Conservation (phyloP, 2,888 invertebrate genomes). For the Plemyria rubiginata region DNA sequence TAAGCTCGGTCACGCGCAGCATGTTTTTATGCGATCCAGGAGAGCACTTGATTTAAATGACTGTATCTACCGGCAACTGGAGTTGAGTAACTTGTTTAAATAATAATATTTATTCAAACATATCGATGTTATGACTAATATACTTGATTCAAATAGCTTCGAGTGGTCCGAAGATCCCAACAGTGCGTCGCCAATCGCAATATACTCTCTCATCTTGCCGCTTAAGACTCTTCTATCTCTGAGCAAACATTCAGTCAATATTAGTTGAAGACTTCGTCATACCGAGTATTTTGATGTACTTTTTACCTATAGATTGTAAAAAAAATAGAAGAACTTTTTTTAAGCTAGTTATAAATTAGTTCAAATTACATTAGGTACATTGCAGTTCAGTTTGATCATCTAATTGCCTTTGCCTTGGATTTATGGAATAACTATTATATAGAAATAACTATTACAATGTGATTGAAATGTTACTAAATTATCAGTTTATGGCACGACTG, state of each 20-base stretch:
- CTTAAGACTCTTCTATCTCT: too few relatives aligned
- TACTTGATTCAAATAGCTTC: background rate
- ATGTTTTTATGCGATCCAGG: conserved; percentile 27
- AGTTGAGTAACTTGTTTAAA: conserved; percentile 1
- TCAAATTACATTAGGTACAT: conserved; percentile 22
- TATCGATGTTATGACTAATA: background rate
- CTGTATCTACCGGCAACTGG: conserved; percentile 1
- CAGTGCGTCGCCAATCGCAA: background rate
- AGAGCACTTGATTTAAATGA: conserved; percentile 23
- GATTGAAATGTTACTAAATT: conserved; percentile 25
- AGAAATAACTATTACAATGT: background rate
- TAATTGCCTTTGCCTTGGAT: conserved; percentile 31
- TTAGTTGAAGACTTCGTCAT: too few relatives aligned
- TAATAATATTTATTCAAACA: background rate
- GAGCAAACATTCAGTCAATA: too few relatives aligned
- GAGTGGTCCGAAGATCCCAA: background rate
- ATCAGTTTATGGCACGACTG: conserved; percentile 19
- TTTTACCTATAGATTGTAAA: too few relatives aligned
- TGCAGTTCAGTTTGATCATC: conserved; percentile 25
- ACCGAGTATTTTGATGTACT: too few relatives aligned
- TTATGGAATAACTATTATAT: conserved; percentile 18
- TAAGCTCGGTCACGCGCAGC: conserved; percentile 29
- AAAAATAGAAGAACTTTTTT: too few relatives aligned
- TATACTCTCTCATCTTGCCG: background rate
- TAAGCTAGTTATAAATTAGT: too few relatives aligned